Conservation (phyloP, 2,113 vertebrate genomes). For the Mormyrus lacerda region DNA sequence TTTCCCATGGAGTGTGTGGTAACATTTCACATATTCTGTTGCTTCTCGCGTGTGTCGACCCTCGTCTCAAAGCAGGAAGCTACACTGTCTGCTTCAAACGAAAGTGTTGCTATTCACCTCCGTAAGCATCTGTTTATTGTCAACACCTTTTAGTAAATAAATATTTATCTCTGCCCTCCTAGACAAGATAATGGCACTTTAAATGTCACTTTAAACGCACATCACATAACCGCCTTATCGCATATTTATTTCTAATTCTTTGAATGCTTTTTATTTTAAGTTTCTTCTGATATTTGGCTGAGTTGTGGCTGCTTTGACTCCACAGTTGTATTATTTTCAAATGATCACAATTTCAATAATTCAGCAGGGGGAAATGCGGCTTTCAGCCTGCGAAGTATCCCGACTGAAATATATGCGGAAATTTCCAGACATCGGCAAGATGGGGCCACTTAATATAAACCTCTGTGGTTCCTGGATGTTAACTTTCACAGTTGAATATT, state of each 20-base stretch:
- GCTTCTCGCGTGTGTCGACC: background rate
- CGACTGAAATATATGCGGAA: conserved; percentile 42
- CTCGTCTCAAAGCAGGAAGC: background rate
- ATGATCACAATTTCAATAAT: conserved; percentile 41
- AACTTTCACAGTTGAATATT: conserved; percentile 46
- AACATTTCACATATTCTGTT: background rate
- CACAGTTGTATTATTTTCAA: conserved; percentile 31
- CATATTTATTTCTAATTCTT: background rate
- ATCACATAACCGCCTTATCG: background rate
- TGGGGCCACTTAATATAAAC: conserved; percentile 32
- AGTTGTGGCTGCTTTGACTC: conserved; percentile 11
- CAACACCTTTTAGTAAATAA: background rate
- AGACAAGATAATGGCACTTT: background rate
- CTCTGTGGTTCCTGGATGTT: conserved; percentile 43
- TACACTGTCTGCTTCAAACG: background rate
- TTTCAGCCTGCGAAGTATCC: conserved; percentile 29
- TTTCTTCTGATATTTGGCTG: background rate
- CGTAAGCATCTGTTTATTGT: background rate
- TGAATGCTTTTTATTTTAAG: background rate
- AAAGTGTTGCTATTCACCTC: background rate
- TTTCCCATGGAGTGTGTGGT: background rate
- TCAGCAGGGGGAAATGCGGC: conserved; percentile 31
- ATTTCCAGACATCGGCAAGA: conserved; percentile 8
- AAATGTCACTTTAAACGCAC: background rate
- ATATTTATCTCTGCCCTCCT: background rate